Base-by-base conservation (phyloP, 1,140 invertebrate genomes). In the Platyscapa corneri region DNA sequence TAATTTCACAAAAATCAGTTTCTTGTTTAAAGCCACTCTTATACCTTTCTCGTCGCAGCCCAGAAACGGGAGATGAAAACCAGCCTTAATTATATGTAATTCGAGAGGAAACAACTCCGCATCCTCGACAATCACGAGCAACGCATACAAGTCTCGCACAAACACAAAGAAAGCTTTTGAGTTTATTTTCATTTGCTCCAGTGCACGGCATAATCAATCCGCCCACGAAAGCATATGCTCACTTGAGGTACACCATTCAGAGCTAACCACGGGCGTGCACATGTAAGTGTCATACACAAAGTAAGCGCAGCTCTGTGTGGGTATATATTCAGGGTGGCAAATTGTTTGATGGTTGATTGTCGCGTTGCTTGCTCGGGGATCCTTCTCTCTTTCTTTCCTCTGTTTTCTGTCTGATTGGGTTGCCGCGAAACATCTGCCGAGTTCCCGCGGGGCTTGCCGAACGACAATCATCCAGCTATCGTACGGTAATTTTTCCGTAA, bases 261-360 rank as follows among this genome's bases (percentile, higher is more conserved):
- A 72, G 83, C 78, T 42, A 30, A 32, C 39, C 27, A 80, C 79
- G 84, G 78, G 72, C 82, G 64, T 83, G 83, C 82, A 84, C 32
- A 23, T 74, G 5, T 53, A 39, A 12, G 5, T 53, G 49, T 7
- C 5, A 82, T 18, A 64, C 81, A 79, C 65, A 86, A 84, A 81
- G 82, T n/a, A 84, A 46, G 42, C 42, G 30, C 83, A 74, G 30
- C 70, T 34, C 20, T 18, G 67, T 27, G 67, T 39, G 20, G 3
- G 34, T 8, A 80, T 77, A 87, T 82, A 87, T 83, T 85, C 49
- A 81, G 87, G 87, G 80, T 83, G 83, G 74, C 91, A 90, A 90
- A 93, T 93, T 93, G 92, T 93, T 93, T 90, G 92, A 93, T 90
- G 92, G 89, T 92, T 92, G 92, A 93, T 92, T 92, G 91, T 92